These are phyloP conservation scores for Rhopalosiphum padi DNA, from an alignment of 1,140 invertebrate species.

Conservation along the genomic window DNA sequence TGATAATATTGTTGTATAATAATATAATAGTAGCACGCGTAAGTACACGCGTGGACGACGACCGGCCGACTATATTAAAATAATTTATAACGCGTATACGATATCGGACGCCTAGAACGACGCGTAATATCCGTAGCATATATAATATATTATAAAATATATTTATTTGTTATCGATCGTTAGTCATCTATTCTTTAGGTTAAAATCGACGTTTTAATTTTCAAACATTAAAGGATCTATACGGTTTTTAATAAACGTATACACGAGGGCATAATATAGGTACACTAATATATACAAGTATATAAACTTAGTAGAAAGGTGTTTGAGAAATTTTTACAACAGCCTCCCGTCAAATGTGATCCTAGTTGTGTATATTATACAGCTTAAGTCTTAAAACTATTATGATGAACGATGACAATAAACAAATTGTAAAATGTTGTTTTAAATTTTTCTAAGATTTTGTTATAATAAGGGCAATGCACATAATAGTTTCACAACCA, in stretches of 20 bases:
- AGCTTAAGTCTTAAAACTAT: neutral
- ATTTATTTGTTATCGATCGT: neutral
- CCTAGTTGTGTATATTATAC: neutral
- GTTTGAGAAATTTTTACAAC: neutral
- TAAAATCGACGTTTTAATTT: neutral
- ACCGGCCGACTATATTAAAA: neutral
- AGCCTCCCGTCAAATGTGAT: neutral
- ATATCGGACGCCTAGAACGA: neutral
- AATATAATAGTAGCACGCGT: neutral
- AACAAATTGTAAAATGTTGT: neutral
- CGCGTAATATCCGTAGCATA: too few species aligned
- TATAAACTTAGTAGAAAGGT: too few species aligned
- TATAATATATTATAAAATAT: neutral
- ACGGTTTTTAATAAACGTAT: neutral
- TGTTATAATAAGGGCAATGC: neutral
- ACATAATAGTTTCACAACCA: too few species aligned
- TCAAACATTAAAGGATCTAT: neutral
- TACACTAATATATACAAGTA: too few species aligned
- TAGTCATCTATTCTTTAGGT: neutral
- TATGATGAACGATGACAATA: neutral
- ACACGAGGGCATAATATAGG: neutral
- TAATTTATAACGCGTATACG: neutral
- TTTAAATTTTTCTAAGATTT: neutral
- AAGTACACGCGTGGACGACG: neutral
- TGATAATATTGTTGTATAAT: neutral